phyloP scores from a whole-genome alignment of 2,797 vertebrate genomes.

The Tympanoctomys barrerae region DNA sequence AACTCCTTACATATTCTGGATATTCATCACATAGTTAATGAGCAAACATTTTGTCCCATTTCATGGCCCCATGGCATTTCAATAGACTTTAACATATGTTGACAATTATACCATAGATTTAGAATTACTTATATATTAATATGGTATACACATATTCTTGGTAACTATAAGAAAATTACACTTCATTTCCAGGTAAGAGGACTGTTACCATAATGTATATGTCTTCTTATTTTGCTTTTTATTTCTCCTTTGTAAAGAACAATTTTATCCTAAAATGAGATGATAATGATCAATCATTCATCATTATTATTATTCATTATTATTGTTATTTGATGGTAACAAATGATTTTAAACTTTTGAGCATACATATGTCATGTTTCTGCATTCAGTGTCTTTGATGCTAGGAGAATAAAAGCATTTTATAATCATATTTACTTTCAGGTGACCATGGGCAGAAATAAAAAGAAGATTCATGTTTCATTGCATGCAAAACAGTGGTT shows the following conservation, averaged over 20 bases:
- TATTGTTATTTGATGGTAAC: background rate
- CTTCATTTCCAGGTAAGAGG: background rate
- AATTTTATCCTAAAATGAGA: slow-evolving; percentile 35
- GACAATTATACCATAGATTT: background rate
- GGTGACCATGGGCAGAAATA: background rate
- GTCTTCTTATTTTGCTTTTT: background rate
- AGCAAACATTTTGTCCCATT: background rate
- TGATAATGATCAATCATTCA: background rate
- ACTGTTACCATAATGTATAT: background rate
- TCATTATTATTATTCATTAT: background rate
- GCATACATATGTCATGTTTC: background rate
- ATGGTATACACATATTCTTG: background rate
- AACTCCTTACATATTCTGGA: background rate
- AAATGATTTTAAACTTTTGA: background rate
- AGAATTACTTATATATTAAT: background rate
- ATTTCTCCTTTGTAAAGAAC: background rate
- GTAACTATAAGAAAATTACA: background rate
- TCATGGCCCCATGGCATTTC: background rate
- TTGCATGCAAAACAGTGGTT: background rate
- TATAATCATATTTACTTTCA: background rate
- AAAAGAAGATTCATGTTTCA: background rate
- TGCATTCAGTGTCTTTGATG: background rate
- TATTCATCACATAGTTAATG: background rate
- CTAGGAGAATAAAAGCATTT: background rate
- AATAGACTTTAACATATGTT: background rate